phyloP scores from a whole-genome alignment of 2,797 vertebrate genomes.

The Enteromius paludinosus region DNA sequence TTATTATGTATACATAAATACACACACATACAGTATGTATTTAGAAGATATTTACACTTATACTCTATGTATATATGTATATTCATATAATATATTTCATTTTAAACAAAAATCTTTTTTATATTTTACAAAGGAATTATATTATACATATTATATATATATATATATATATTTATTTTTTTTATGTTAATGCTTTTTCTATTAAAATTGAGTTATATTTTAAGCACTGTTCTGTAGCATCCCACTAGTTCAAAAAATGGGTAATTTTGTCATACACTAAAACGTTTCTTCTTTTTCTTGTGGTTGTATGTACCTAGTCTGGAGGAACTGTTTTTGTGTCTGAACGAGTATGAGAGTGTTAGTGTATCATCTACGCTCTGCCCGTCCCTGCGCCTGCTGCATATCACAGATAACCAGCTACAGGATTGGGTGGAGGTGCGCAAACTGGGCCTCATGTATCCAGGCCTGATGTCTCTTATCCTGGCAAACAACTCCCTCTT shows the following conservation, averaged over 20 bases:
- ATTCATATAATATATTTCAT: background rate
- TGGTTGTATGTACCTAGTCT: constrained; percentile 76
- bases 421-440: constrained; percentile 92
- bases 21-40: background rate
- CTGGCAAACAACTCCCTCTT: constrained; percentile 91
- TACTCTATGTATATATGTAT: background rate
- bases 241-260: background rate
- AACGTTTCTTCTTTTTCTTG: constrained; percentile 4
- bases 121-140: background rate
- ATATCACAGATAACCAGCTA: constrained; percentile 97
- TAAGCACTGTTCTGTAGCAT: background rate
- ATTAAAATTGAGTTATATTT: background rate
- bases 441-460: constrained; percentile 93
- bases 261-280: background rate
- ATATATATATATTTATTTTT: too few relatives aligned
- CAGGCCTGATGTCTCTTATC: constrained; percentile 87
- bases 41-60: background rate
- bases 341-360: constrained; percentile 92
- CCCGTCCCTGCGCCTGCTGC: constrained; percentile 91
- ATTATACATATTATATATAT: background rate
- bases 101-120: background rate
- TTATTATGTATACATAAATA: background rate
- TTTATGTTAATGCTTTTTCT: background rate
- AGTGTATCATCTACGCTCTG: constrained; percentile 84
- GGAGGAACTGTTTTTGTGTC: constrained; percentile 97